Conservation (phyloP, 2,888 invertebrate species). For the Teinopalpus imperialis region DNA sequence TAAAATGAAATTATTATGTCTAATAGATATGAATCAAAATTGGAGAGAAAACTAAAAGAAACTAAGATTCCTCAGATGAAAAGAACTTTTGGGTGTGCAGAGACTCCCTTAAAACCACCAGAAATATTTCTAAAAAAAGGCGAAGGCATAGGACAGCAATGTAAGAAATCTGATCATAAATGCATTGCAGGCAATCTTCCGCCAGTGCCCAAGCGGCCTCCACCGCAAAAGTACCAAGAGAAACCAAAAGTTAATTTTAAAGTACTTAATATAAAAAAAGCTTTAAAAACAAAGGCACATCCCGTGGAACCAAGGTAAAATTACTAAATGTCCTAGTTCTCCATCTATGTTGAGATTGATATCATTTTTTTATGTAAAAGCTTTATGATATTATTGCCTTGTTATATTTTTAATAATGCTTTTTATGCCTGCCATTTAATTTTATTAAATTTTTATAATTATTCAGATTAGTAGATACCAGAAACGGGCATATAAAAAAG, state of each 20-base stretch:
- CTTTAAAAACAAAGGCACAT: constrained; percentile 75
- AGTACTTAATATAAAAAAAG: constrained; percentile 83
- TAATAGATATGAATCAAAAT: constrained; percentile 78
- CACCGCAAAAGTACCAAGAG: constrained; percentile 50
- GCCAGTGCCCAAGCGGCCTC: constrained; percentile 68
- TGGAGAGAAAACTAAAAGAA: constrained; percentile 69
- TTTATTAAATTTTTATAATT: background rate
- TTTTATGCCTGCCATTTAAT: background rate
- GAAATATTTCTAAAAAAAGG: constrained; percentile 84
- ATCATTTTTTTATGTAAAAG: too few species aligned
- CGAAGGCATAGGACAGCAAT: constrained; percentile 69
- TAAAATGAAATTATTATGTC: too few species aligned
- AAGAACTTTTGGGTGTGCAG: constrained; percentile 86
- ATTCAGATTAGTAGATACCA: constrained; percentile 82
- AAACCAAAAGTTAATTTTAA: constrained; percentile 77
- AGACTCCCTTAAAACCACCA: constrained; percentile 82
- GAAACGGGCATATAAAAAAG: constrained; percentile 83
- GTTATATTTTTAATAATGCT: too few species aligned
- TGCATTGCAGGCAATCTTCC: constrained; percentile 62
- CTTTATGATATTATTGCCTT: too few species aligned
- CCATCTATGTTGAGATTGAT: too few species aligned
- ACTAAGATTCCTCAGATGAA: constrained; percentile 68
- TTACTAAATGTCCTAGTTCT: too few species aligned
- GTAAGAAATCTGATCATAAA: constrained; percentile 62
- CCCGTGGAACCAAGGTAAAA: constrained; percentile 76